Base-by-base conservation (phyloP, 2,888 invertebrate species). In the Andrena flavipes region DNA sequence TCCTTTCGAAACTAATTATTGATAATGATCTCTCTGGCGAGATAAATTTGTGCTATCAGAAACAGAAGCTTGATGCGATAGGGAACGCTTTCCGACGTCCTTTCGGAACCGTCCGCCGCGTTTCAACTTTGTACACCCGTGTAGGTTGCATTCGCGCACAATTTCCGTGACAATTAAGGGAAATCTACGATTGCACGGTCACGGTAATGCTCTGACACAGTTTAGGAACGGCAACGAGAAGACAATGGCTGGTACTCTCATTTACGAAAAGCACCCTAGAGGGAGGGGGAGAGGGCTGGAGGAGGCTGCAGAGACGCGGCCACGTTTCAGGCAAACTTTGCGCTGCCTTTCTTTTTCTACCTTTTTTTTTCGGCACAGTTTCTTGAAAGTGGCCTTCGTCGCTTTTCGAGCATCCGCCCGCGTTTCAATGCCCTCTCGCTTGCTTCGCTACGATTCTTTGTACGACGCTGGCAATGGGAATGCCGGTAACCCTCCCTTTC, bases 241-340 rank as follows among this genome's bases (percentile, higher is more conserved):
- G 79, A 80, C 80, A 80, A 80, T 80, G 54, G 71, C 42, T 29
- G 79, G 33, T 62, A 62, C 54, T 72, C 78, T 78, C 80, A 67
- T 80, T 80, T 63, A 78, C 80, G 67, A 67, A 72, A 80, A 71
- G 78, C 67, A 62, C 60, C 78, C 68, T 6, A 23, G 16, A 33
- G 35, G 33, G 10, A 13, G 20, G 59, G 10, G 10, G 16, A 42
- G 42, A 8, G n/a, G 49, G 23, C 13, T 3, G 49, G 20, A 16
- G 69, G 26, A 29, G 23, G 49, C 23, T 29, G 35, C 35, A 20
- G 26, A 29, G 54, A 33, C 30, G 35, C 26, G 64, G 69, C 33
- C 69, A 76, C 69, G 70, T 79, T 79, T 69, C 70, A 56, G 67
- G 59, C 76, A 56, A 80, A 67, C 71, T 62, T 80, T 56, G 42